A percentile compares a stretch with the other conserved stretches of the same genome.
These are phyloP conservation scores for Physocephala rufipes DNA, from an alignment of 2,888 invertebrate genomes.

Conservation along the genomic window DNA sequence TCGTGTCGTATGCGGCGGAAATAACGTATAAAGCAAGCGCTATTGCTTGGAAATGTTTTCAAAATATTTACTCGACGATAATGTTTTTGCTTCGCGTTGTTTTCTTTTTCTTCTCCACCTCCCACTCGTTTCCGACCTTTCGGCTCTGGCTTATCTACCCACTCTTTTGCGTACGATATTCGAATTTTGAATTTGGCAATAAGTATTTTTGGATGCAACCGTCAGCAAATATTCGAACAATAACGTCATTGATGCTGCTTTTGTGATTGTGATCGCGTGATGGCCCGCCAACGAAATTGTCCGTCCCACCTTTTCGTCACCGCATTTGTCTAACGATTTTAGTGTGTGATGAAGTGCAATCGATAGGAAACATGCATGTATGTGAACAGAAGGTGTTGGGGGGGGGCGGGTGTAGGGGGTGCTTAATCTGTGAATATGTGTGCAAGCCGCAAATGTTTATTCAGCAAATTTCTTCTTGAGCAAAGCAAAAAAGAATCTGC, in stretches of 20 bases:
- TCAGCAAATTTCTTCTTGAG: background rate
- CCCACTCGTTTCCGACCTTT: background rate
- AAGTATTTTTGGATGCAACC: constrained; percentile 29
- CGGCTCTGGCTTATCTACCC: background rate
- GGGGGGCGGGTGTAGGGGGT: background rate
- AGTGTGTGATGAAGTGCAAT: background rate
- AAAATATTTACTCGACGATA: constrained; percentile 22
- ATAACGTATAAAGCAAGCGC: background rate
- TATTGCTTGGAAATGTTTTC: constrained; percentile 8
- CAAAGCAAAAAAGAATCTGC: constrained; percentile 10
- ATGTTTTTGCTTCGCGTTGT: background rate
- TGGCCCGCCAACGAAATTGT: background rate
- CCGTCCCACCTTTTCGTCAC: background rate
- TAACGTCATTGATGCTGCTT: constrained; percentile 26
- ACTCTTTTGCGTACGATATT: background rate
- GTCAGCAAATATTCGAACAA: constrained; percentile 22
- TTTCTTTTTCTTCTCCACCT: background rate
- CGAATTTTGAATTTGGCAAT: constrained; percentile 21
- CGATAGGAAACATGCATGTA: background rate
- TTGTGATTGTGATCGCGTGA: constrained; percentile 12
- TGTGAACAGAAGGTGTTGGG: background rate
- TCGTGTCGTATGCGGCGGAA: too few relatives aligned
- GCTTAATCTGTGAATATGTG: background rate
- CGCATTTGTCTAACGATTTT: constrained; percentile 11
- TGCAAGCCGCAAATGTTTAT: background rate